Conservation (phyloP, 2,888 invertebrate species). For the Phalera bucephala region DNA sequence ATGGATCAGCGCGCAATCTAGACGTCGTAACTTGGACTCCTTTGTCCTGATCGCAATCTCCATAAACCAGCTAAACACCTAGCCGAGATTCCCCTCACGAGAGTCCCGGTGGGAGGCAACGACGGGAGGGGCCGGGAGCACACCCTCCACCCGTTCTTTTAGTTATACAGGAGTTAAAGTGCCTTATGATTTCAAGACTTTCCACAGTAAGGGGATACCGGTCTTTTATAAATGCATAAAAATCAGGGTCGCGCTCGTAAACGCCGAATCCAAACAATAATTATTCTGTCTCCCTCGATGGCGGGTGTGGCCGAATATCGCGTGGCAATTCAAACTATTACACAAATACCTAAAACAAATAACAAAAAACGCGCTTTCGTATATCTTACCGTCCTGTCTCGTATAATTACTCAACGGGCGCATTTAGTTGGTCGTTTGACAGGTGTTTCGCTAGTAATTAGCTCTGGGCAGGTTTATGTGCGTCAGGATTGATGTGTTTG, state of each 20-base stretch:
- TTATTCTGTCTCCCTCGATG: slow-evolving; percentile 23
- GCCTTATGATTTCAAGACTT: slow-evolving; percentile 67
- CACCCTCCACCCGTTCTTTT: slow-evolving; percentile 39
- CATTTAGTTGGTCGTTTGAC: slow-evolving; percentile 14
- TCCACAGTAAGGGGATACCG: slow-evolving; percentile 45
- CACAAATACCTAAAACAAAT: no score
- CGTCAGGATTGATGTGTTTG: slow-evolving; percentile 7
- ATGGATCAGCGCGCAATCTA: slow-evolving; percentile 69
- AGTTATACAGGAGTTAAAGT: slow-evolving; percentile 63
- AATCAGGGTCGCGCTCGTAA: slow-evolving; percentile 44
- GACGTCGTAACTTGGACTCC: slow-evolving; percentile 70
- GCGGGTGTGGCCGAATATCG: slow-evolving; percentile 10
- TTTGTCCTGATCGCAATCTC: slow-evolving; percentile 80
- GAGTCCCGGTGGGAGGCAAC: slow-evolving; percentile 25
- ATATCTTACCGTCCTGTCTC: background rate
- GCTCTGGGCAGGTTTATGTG: slow-evolving; percentile 10
- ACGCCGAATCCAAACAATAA: slow-evolving; percentile 48
- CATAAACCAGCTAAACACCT: slow-evolving; percentile 81
- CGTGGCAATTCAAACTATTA: background rate
- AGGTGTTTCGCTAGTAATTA: slow-evolving; percentile 16
- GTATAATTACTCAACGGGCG: slow-evolving; percentile 7
- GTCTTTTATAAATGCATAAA: slow-evolving; percentile 66
- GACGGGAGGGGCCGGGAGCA: slow-evolving; percentile 30
- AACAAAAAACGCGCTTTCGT: slow-evolving; percentile 12
- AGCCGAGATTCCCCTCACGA: slow-evolving; percentile 65